A percentile compares a stretch with the other conserved stretches of the same genome.
Evolutionary conservation across 2,888 invertebrate genomes (phyloP).

Genomic region (Trypoxylon attenuatum): DNA sequence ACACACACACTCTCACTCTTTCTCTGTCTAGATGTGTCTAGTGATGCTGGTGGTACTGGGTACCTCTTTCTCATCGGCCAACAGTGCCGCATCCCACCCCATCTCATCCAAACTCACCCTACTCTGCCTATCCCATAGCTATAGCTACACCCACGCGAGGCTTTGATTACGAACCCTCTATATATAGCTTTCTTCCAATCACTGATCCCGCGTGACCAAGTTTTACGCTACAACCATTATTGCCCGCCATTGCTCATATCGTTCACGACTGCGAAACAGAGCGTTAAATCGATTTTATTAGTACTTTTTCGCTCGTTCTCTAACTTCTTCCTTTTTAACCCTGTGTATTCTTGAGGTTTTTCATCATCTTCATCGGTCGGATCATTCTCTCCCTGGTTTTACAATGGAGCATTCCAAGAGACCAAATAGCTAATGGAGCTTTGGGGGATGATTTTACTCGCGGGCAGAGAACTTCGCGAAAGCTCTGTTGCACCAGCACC

Average conservation of each 20-base stretch:
- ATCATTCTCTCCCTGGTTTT: too few relatives aligned
- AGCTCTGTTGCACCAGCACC: too few relatives aligned
- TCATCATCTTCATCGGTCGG: too few relatives aligned
- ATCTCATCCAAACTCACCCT: background rate
- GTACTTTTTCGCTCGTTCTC: too few relatives aligned
- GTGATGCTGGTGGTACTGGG: constrained; percentile 5
- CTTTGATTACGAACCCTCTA: constrained; percentile 1
- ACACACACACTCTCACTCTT: too few relatives aligned
- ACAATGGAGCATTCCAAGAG: too few relatives aligned
- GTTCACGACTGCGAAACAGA: background rate
- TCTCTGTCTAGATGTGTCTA: too few relatives aligned
- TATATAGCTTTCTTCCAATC: constrained; percentile 2
- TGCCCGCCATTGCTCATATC: background rate
- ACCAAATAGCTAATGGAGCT: too few relatives aligned
- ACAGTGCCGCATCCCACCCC: constrained; percentile 1
- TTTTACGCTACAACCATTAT: background rate
- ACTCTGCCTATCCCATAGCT: background rate
- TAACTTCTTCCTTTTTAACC: too few relatives aligned
- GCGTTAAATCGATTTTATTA: background rate
- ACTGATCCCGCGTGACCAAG: background rate
- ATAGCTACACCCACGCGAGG: background rate
- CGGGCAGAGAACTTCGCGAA: too few relatives aligned
- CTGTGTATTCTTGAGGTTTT: too few relatives aligned
- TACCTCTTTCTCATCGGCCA: constrained; percentile 20
- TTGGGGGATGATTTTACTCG: too few relatives aligned